These are phyloP conservation scores for Chrysomela aeneicollis DNA, from an alignment of 2,888 invertebrate species.

Conservation along the genomic window DNA sequence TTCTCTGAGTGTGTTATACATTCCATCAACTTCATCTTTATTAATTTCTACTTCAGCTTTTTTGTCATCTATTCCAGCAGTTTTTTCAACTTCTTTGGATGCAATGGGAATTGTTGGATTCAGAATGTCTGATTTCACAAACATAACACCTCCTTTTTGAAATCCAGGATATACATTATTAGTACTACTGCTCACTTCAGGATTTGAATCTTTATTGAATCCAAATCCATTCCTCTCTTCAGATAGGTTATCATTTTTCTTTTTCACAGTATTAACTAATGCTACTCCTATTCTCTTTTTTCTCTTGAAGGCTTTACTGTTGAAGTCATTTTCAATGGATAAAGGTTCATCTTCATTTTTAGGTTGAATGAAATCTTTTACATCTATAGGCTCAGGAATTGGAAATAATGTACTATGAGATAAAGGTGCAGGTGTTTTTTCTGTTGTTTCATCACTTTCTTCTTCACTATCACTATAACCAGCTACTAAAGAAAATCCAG, in stretches of 20 bases:
- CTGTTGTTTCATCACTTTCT: conserved; percentile 49
- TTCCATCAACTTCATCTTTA: conserved; percentile 53
- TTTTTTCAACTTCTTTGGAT: conserved; percentile 22
- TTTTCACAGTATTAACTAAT: conserved; percentile 55
- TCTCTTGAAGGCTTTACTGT: conserved; percentile 64
- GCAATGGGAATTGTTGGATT: conserved; percentile 34
- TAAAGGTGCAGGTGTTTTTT: conserved; percentile 38
- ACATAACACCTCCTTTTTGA: conserved; percentile 59
- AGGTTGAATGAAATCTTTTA: conserved; percentile 52
- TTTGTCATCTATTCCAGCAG: conserved; percentile 36
- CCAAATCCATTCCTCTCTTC: conserved; percentile 49
- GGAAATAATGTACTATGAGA: conserved; percentile 62
- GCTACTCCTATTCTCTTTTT: conserved; percentile 66
- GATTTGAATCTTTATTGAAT: conserved; percentile 53
- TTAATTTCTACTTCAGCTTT: conserved; percentile 27
- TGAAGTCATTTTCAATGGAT: conserved; percentile 44
- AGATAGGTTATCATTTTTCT: conserved; percentile 35
- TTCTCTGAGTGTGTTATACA: conserved; percentile 63
- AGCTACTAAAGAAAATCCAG: conserved; percentile 63
- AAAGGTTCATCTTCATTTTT: conserved; percentile 26
- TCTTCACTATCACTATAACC: conserved; percentile 66
- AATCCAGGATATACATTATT: conserved; percentile 50
- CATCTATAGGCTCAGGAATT: conserved; percentile 57
- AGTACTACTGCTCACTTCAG: conserved; percentile 38
- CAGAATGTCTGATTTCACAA: conserved; percentile 51